Percentiles rank a stretch among this genome's conserved stretches.
Conservation (phyloP, 2,888 invertebrate genomes). For the Lottia scabra region DNA sequence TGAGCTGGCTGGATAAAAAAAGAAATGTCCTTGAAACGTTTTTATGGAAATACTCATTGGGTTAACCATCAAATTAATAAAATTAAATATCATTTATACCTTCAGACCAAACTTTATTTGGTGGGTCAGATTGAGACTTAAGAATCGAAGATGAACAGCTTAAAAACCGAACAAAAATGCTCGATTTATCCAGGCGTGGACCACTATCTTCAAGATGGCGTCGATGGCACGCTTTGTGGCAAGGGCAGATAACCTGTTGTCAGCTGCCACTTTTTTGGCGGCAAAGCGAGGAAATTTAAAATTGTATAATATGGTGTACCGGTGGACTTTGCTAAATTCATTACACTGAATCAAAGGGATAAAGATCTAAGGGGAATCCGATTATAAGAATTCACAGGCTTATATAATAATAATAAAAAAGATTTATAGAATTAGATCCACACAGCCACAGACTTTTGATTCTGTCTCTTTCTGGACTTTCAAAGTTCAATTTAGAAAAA, state of each 20-base stretch:
- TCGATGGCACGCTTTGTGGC: conserved; percentile 1
- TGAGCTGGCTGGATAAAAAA: too few species aligned
- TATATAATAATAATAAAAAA: too few species aligned
- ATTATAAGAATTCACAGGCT: too few species aligned
- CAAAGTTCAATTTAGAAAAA: too few species aligned
- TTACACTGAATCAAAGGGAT: too few species aligned
- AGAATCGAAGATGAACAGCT: conserved; percentile 6
- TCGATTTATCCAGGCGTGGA: conserved; percentile 7
- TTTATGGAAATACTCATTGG: background rate
- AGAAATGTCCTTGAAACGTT: too few species aligned
- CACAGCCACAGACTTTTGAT: too few species aligned
- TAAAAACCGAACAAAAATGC: conserved; percentile 6
- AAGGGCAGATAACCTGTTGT: background rate
- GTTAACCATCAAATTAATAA: background rate
- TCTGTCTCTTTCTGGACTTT: too few species aligned
- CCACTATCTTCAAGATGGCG: conserved; percentile 2
- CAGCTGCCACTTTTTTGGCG: background rate
- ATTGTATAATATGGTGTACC: too few species aligned
- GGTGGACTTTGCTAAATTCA: too few species aligned
- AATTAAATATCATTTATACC: background rate
- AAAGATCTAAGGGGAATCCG: too few species aligned
- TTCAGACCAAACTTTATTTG: background rate
- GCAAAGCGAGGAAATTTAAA: background rate
- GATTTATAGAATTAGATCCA: too few species aligned
- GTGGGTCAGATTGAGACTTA: background rate